Evolutionary conservation across 2,113 vertebrate species (phyloP).

Genomic region (Bujurquina vittata): DNA sequence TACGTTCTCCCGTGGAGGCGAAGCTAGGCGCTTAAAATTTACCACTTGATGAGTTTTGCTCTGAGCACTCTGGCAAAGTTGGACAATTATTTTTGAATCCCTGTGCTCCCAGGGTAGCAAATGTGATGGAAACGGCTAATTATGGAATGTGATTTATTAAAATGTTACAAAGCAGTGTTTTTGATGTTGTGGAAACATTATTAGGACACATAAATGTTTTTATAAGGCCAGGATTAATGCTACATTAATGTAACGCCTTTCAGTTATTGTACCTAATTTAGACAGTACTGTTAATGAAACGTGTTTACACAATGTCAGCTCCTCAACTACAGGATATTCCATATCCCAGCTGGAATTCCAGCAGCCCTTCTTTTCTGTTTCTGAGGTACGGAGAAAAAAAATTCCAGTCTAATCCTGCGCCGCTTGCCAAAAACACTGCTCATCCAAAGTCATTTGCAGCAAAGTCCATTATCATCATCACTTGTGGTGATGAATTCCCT

Average conservation of each 20-base stretch:
- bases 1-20: constrained; percentile 36
- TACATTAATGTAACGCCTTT: background rate
- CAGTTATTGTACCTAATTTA: background rate
- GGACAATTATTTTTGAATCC: constrained; percentile 73
- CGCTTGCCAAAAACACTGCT: constrained; percentile 80
- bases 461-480: constrained; percentile 89
- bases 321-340: constrained; percentile 3
- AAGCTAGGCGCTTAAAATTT: constrained; percentile 25
- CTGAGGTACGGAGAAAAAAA: constrained; percentile 47
- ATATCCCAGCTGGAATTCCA: constrained; percentile 26
- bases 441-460: constrained; percentile 90
- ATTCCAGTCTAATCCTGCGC: constrained; percentile 68
- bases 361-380: constrained; percentile 28
- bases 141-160: constrained; percentile 54
- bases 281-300: background rate
- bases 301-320: constrained; percentile 5
- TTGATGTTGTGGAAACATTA: constrained; percentile 34
- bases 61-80: constrained; percentile 61
- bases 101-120: constrained; percentile 28
- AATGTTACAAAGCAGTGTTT: constrained; percentile 19
- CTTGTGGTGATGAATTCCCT: constrained; percentile 88
- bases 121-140: constrained; percentile 46
- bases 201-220: constrained; percentile 14
- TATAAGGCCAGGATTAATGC: constrained; percentile 13
- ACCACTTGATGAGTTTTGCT: constrained; percentile 65